Evolutionary conservation across 2,888 invertebrate genomes (phyloP).

Genomic region (Notodromas monacha): DNA sequence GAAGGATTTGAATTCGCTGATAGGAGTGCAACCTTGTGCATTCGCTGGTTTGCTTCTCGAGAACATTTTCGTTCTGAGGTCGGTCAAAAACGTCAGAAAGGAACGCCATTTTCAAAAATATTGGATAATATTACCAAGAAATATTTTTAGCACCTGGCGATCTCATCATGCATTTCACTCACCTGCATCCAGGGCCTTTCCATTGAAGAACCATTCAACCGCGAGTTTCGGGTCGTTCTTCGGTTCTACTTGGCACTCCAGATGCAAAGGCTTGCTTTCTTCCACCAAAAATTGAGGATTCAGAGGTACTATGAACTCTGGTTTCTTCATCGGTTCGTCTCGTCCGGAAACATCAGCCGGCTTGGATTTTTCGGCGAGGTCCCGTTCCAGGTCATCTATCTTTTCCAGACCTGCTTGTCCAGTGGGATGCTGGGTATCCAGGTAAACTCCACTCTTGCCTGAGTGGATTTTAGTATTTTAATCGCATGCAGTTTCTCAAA

Average conservation of each 20-base stretch:
- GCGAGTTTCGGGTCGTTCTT: constrained; percentile 63
- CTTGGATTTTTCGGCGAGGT: constrained; percentile 29
- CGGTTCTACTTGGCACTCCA: constrained; percentile 79
- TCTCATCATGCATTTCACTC: constrained; percentile 8
- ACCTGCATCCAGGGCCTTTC: constrained; percentile 49
- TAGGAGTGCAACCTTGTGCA: no score
- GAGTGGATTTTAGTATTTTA: neutral
- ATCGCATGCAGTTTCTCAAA: neutral
- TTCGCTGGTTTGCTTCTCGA: no score
- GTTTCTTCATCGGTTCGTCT: constrained; percentile 47
- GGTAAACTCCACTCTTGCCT: constrained; percentile 26
- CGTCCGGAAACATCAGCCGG: constrained; percentile 20
- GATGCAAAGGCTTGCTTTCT: constrained; percentile 52
- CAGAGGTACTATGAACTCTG: constrained; percentile 50
- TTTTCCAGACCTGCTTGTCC: constrained; percentile 60
- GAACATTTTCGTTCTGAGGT: no score
- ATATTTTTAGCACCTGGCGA: neutral
- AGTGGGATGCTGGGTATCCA: constrained; percentile 80
- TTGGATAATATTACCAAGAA: constrained; percentile 1
- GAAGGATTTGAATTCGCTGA: no score
- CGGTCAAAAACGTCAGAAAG: no score
- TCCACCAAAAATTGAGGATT: constrained; percentile 41
- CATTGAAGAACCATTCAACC: constrained; percentile 79
- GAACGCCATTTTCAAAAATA: neutral
- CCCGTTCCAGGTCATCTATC: constrained; percentile 60